Conservation (phyloP, 1,140 invertebrate species). For the Lethocerus indicus region DNA sequence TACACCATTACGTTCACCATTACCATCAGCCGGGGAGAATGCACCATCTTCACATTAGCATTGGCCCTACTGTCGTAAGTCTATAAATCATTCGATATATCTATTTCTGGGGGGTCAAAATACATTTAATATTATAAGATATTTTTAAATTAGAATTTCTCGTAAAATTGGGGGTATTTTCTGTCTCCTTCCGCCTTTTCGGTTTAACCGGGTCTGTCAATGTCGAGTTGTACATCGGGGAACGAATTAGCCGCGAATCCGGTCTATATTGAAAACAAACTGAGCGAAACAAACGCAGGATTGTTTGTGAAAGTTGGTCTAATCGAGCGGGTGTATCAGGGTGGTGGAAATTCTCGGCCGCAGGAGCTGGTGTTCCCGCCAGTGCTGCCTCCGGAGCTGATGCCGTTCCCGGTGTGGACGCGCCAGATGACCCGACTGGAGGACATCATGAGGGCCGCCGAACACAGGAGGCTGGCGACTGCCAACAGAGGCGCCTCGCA, state of each 20-base stretch:
- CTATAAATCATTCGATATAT: neutral
- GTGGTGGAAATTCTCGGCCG: conserved; percentile 16
- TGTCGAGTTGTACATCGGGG: too few species aligned
- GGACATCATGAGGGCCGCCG: conserved; percentile 35
- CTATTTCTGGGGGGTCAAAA: neutral
- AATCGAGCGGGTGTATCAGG: conserved; percentile 16
- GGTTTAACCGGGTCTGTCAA: too few species aligned
- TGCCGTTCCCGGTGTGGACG: conserved; percentile 35
- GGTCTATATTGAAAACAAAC: too few species aligned
- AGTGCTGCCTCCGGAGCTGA: conserved; percentile 32
- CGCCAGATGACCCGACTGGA: conserved; percentile 25
- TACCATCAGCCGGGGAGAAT: conserved; percentile 31
- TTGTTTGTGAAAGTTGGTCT: too few species aligned
- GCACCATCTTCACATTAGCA: conserved; percentile 38
- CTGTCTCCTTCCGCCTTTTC: too few species aligned
- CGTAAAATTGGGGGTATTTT: too few species aligned
- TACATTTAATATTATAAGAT: too few species aligned
- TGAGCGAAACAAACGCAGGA: too few species aligned
- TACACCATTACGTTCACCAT: conserved; percentile 48
- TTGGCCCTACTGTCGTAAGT: conserved; percentile 20
- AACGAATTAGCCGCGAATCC: too few species aligned
- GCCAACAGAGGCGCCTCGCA: conserved; percentile 48
- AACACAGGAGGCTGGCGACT: conserved; percentile 32
- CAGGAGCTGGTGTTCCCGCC: conserved; percentile 31
- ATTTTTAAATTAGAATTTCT: too few species aligned